These are phyloP conservation scores for Cebidichthys violaceus DNA, from an alignment of 2,113 vertebrate genomes.

Conservation along the genomic window DNA sequence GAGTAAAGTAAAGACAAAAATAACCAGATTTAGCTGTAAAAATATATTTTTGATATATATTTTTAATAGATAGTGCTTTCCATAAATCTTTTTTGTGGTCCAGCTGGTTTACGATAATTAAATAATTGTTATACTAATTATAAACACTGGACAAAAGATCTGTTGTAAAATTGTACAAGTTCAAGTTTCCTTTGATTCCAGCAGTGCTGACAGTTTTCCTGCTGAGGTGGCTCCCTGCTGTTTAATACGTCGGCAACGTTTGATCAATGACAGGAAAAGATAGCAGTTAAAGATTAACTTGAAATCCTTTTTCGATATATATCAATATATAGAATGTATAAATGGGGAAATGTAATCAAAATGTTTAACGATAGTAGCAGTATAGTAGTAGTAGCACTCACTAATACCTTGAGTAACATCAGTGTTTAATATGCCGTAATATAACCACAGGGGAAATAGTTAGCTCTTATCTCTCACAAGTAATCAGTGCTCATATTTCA, in stretches of 20 bases:
- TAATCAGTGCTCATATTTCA: constrained; percentile 18
- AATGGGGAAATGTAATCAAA: not conserved
- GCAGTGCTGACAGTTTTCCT: not conserved
- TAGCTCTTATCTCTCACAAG: not conserved
- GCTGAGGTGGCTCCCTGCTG: not conserved
- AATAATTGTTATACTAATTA: not conserved
- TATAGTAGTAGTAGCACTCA: too few relatives aligned
- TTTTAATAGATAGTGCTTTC: not conserved
- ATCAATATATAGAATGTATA: not conserved
- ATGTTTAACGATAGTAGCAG: not conserved
- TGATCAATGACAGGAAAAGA: not conserved
- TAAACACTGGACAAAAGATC: not conserved
- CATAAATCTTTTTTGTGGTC: not conserved
- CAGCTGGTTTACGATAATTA: not conserved
- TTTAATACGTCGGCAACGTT: not conserved
- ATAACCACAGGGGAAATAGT: not conserved
- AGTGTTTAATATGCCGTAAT: not conserved
- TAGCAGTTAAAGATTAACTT: not conserved
- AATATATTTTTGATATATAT: not conserved
- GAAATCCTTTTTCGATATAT: not conserved
- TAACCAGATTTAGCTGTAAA: not conserved
- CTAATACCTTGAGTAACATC: not conserved
- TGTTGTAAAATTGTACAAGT: not conserved
- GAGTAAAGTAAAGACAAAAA: constrained; percentile 8
- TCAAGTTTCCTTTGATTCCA: not conserved